Base-by-base conservation (phyloP, 2,113 vertebrate species). In the Ellobius talpinus region DNA sequence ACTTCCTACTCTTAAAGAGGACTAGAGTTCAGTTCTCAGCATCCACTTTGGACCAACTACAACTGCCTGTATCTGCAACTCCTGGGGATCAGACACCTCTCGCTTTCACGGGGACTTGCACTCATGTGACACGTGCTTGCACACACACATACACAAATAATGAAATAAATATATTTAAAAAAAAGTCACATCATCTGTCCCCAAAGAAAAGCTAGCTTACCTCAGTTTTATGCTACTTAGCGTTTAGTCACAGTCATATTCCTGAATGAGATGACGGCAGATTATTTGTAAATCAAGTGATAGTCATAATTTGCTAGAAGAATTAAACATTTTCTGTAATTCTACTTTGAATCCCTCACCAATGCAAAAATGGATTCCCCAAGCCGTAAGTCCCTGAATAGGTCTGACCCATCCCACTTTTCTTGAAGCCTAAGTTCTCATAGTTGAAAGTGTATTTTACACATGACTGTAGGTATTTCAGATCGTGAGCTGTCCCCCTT, bases 391-490 rank as follows among this genome's bases (percentile, higher is more conserved):
- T 52, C 88, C 89, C 21, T 91, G 17, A 33, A 3, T 45, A 45
- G 90, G 14, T 87, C 85, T 89, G 87, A 13, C 14, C 66, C 42
- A 50, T 77, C 47, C 19, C 47, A 42, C n/a, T 85, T 89, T 86
- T 94, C 76, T 77, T 76, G 79, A 96, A 89, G 9, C 50, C 31
- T 82, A 58, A 77, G 74, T 74, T 61, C 87, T 90, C 92, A 39
- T 92, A 65, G 84, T 55, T 76, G 63, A 93, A 90, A 92, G 19
- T 87, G 1, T 73, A 70, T 88, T 87, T 87, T 87, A 82, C 52
- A 7, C 50, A 36, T 74, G 50, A 42, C 39, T 94, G 17, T 94
- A 86, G 90, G 45, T 81, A 50, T 89, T 87, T 92, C 26, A 87
- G 74, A 79, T 13, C 82, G 23, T 78, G 92, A 90, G 47, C 66